phyloP scores from a whole-genome alignment of 1,140 invertebrate species.

The Drosophila repleta region DNA sequence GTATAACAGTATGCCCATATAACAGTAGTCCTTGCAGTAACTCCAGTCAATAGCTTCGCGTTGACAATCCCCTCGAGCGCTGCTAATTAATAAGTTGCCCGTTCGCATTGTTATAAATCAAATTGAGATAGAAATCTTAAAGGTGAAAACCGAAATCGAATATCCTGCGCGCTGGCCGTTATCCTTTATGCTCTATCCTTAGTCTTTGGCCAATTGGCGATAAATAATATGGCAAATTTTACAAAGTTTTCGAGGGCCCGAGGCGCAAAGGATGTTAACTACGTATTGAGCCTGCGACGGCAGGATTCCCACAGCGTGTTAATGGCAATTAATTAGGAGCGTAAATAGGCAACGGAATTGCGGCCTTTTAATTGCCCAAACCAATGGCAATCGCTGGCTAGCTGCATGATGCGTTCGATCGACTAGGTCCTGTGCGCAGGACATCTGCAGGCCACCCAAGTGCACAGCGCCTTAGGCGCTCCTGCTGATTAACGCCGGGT shows the following conservation, averaged over 20 bases:
- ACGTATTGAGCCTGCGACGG: not conserved
- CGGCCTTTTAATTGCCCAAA: constrained; percentile 29
- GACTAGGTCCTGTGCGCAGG: not conserved
- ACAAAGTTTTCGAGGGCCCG: not conserved
- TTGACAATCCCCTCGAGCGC: too few relatives aligned
- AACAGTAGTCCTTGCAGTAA: too few relatives aligned
- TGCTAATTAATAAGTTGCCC: too few relatives aligned
- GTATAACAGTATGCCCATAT: too few relatives aligned
- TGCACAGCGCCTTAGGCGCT: constrained; percentile 36
- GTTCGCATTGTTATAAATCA: too few relatives aligned
- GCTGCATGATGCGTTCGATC: constrained; percentile 7
- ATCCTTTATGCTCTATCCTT: too few relatives aligned
- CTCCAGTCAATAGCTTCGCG: too few relatives aligned
- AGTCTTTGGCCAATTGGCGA: too few relatives aligned
- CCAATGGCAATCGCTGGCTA: constrained; percentile 18
- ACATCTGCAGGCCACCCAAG: constrained; percentile 53
- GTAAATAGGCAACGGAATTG: constrained; percentile 14
- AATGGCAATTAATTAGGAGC: constrained; percentile 39
- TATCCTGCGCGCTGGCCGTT: too few relatives aligned
- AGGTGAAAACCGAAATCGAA: too few relatives aligned
- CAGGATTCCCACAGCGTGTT: constrained; percentile 32
- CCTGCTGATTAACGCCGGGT: constrained; percentile 69
- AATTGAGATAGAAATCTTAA: too few relatives aligned
- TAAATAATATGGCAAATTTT: too few relatives aligned
- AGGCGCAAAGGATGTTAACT: not conserved